Evolutionary conservation across 2,113 vertebrate species (phyloP).

Genomic region (Peucedramus taeniatus): DNA sequence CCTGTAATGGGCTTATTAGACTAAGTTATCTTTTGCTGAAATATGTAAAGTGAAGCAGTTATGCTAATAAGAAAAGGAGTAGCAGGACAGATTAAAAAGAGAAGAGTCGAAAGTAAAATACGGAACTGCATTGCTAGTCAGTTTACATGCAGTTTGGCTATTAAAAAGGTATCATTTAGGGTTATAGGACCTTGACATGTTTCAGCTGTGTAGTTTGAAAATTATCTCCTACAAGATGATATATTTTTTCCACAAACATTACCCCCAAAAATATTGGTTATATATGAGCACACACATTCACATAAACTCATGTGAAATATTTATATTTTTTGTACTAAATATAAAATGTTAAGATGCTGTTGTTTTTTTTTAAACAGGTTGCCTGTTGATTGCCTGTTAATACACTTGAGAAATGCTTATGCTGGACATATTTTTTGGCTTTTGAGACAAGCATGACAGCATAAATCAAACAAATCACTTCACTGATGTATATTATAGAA

Average conservation of each 20-base stretch:
- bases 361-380: neutral
- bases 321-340: neutral
- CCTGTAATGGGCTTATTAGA: neutral
- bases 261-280: neutral
- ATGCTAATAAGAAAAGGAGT: neutral
- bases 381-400: neutral
- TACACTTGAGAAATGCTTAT: neutral
- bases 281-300: neutral
- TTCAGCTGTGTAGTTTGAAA: neutral
- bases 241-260: neutral
- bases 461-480: neutral
- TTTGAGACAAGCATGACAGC: neutral
- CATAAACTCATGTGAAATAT: neutral
- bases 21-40: slow-evolving; percentile 5
- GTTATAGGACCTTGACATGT: neutral
- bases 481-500: neutral
- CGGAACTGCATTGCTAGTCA: neutral
- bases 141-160: neutral
- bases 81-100: neutral
- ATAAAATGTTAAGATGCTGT: neutral
- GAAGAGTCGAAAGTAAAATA: neutral
- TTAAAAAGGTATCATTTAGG: neutral
- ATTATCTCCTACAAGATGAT: neutral
- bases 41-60: neutral
- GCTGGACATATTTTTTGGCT: neutral